These are phyloP conservation scores for Epinotia ramella DNA, from an alignment of 2,888 invertebrate genomes.

Conservation along the genomic window DNA sequence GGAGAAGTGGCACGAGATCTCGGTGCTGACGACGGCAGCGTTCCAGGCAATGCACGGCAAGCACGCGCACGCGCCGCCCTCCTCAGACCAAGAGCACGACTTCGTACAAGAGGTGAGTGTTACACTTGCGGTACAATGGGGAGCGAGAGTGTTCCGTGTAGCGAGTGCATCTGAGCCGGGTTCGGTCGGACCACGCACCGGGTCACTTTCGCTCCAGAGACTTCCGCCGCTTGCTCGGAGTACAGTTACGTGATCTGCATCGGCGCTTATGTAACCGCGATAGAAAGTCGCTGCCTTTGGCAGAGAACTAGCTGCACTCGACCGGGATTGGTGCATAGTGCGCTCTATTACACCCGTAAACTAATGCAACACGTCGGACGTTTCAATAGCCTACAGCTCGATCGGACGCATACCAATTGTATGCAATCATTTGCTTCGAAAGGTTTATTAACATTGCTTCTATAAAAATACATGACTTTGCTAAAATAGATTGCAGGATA, in stretches of 20 bases:
- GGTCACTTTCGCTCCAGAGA: constrained; percentile 78
- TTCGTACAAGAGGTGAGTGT: constrained; percentile 92
- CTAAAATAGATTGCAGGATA: background rate
- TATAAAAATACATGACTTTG: constrained; percentile 16
- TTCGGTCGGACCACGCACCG: constrained; percentile 58
- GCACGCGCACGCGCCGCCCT: constrained; percentile 76
- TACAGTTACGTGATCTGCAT: constrained; percentile 84
- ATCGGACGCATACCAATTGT: constrained; percentile 51
- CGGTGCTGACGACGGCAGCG: constrained; percentile 96
- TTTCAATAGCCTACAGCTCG: constrained; percentile 59
- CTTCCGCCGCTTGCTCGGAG: constrained; percentile 80
- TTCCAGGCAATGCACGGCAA: constrained; percentile 96
- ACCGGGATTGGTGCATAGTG: constrained; percentile 71
- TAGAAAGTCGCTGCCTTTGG: constrained; percentile 78
- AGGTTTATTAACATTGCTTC: constrained; percentile 35
- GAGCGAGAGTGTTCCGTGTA: constrained; percentile 16
- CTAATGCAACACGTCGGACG: constrained; percentile 61
- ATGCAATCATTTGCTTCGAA: constrained; percentile 29
- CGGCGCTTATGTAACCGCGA: constrained; percentile 76
- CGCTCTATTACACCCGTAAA: constrained; percentile 71
- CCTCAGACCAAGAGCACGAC: constrained; percentile 88
- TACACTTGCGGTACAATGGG: background rate
- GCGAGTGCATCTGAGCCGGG: constrained; percentile 35
- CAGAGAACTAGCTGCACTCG: constrained; percentile 75
- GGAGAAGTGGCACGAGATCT: constrained; percentile 98